phyloP scores from a whole-genome alignment of 2,113 vertebrate genomes.

The Neogale vison region DNA sequence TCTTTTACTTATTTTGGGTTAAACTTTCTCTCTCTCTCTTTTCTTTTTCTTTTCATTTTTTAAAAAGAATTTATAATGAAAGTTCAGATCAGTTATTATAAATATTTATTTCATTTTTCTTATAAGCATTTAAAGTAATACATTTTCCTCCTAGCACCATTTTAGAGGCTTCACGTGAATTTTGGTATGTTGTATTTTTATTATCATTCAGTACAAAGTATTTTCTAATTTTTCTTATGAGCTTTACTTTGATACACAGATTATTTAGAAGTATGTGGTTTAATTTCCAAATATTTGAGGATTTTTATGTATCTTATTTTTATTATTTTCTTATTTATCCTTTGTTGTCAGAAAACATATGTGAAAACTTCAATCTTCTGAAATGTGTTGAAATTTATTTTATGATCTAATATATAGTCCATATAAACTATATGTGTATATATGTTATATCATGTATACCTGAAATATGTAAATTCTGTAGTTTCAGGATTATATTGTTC shows the following conservation, averaged over 20 bases:
- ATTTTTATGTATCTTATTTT: neutral
- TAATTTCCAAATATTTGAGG: neutral
- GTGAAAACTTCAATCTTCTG: neutral
- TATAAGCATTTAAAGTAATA: neutral
- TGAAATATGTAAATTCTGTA: neutral
- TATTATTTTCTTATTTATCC: neutral
- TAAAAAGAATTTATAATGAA: neutral
- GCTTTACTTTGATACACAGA: neutral
- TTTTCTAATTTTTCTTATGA: neutral
- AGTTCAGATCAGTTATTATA: neutral
- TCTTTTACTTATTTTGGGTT: neutral
- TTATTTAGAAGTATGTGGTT: neutral
- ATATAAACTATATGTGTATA: neutral
- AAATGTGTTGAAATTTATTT: neutral
- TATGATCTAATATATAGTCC: neutral
- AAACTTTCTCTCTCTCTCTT: neutral
- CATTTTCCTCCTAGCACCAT: neutral
- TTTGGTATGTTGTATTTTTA: neutral
- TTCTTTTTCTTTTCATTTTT: neutral
- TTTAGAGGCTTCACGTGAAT: neutral
- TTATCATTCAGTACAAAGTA: neutral
- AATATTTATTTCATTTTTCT: neutral
- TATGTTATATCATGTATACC: neutral
- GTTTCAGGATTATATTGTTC: neutral
- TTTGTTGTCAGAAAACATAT: neutral